These are phyloP conservation scores for Dasypolia templi DNA, from an alignment of 2,888 invertebrate species.

Conservation along the genomic window DNA sequence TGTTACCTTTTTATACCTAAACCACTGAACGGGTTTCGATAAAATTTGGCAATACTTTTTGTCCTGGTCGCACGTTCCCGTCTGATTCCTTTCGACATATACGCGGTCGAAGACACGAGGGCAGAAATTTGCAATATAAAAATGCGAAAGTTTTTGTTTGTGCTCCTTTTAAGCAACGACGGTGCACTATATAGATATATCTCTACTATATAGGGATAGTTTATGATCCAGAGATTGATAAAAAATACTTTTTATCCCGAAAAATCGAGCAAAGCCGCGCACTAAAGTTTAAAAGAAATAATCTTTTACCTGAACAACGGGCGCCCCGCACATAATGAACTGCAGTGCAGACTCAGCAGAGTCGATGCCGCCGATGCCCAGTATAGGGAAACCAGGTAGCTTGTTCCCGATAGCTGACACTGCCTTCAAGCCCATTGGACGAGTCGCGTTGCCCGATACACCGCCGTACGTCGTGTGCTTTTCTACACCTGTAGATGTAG, in stretches of 20 bases:
- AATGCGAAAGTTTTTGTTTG: not conserved
- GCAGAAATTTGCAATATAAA: too few relatives aligned
- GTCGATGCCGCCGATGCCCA: conserved; percentile 99
- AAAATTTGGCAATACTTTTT: too few relatives aligned
- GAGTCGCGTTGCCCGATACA: conserved; percentile 97
- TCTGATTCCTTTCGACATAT: too few relatives aligned
- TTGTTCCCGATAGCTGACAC: conserved; percentile 96
- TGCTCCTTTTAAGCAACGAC: not conserved
- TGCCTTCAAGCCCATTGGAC: conserved; percentile 97
- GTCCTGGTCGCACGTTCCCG: too few relatives aligned
- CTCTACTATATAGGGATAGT: not conserved
- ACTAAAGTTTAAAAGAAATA: not conserved
- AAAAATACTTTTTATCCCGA: not conserved
- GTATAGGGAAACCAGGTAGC: conserved; percentile 96
- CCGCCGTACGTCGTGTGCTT: conserved; percentile 98
- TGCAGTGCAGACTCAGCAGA: conserved; percentile 98
- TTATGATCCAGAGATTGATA: not conserved
- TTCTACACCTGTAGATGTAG: conserved; percentile 84
- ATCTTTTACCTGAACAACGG: conserved; percentile 94
- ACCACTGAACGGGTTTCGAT: too few relatives aligned
- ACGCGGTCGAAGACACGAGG: too few relatives aligned
- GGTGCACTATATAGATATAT: too few relatives aligned
- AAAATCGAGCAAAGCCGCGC: not conserved
- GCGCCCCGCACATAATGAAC: conserved; percentile 98
- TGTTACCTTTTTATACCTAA: too few relatives aligned